Percentiles rank a stretch among this genome's conserved stretches.
Conservation (phyloP, 2,113 vertebrate genomes). For the Thunnus thynnus region DNA sequence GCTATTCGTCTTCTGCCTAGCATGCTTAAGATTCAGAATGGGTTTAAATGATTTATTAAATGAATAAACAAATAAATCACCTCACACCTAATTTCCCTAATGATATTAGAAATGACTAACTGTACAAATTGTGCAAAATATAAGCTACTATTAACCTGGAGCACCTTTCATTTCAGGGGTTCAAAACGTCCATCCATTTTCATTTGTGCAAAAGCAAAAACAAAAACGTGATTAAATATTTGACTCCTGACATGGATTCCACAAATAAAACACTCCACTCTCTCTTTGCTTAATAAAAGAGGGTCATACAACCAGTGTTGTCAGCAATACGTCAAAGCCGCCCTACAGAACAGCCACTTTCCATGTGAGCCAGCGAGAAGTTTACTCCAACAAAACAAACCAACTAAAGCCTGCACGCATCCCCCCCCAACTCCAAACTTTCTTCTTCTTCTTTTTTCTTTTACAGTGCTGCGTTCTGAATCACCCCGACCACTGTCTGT, state of each 20-base stretch:
- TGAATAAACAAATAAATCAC: constrained; percentile 87
- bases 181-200: constrained; percentile 84
- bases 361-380: constrained; percentile 59
- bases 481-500: constrained; percentile 66
- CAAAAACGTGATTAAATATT: constrained; percentile 78
- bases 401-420: constrained; percentile 14
- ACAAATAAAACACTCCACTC: constrained; percentile 80
- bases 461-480: constrained; percentile 52
- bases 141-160: constrained; percentile 85
- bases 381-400: constrained; percentile 62
- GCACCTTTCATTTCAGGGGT: constrained; percentile 81
- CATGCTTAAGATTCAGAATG: constrained; percentile 83
- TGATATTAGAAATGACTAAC: constrained; percentile 88
- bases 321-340: constrained; percentile 69
- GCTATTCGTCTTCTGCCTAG: constrained; percentile 81
- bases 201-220: constrained; percentile 84
- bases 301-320: constrained; percentile 56
- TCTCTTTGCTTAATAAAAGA: constrained; percentile 70
- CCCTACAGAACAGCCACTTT: constrained; percentile 33
- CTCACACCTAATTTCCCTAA: constrained; percentile 86
- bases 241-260: constrained; percentile 83
- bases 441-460: constrained; percentile 28
- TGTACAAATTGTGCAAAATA: constrained; percentile 85
- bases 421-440: constrained; percentile 62
- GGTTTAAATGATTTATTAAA: constrained; percentile 88